These are phyloP conservation scores for Conus ventricosus DNA, from an alignment of 1,140 invertebrate species.

Conservation along the genomic window DNA sequence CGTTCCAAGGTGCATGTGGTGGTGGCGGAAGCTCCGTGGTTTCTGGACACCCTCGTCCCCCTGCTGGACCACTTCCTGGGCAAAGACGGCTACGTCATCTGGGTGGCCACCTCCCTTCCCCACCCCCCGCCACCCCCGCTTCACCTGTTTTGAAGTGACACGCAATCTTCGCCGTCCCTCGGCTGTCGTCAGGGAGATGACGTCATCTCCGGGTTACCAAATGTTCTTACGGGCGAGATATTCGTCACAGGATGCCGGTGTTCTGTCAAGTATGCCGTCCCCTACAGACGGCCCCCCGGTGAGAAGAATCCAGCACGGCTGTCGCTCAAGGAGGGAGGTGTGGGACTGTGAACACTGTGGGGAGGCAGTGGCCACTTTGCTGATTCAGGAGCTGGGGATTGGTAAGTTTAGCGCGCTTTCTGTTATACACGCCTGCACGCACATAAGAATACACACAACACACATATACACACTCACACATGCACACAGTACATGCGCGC, in stretches of 20 bases:
- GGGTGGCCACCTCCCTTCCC: not conserved
- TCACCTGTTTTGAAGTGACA: not conserved
- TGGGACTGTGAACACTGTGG: not conserved
- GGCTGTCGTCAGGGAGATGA: not conserved
- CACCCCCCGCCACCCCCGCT: not conserved
- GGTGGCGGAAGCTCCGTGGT: not conserved
- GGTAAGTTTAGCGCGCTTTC: no score
- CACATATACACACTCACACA: not conserved
- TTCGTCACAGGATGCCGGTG: not conserved
- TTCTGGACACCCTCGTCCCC: not conserved
- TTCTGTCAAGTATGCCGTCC: not conserved
- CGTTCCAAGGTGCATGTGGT: not conserved
- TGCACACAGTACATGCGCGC: not conserved
- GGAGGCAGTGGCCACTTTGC: not conserved
- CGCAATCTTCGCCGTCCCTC: not conserved
- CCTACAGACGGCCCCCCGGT: slow-evolving; percentile 8
- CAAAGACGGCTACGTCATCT: not conserved
- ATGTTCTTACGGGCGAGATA: not conserved
- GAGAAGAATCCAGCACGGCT: not conserved
- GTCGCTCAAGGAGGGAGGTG: not conserved
- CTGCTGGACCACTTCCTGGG: not conserved
- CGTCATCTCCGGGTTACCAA: not conserved
- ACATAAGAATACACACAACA: not conserved
- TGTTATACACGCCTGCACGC: not conserved
- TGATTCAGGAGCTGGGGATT: not conserved